Evolutionary conservation across 1,140 invertebrate species (phyloP), one percentile per base, ranked within the genome.

Genomic region (Harpegnathos saltator): DNA sequence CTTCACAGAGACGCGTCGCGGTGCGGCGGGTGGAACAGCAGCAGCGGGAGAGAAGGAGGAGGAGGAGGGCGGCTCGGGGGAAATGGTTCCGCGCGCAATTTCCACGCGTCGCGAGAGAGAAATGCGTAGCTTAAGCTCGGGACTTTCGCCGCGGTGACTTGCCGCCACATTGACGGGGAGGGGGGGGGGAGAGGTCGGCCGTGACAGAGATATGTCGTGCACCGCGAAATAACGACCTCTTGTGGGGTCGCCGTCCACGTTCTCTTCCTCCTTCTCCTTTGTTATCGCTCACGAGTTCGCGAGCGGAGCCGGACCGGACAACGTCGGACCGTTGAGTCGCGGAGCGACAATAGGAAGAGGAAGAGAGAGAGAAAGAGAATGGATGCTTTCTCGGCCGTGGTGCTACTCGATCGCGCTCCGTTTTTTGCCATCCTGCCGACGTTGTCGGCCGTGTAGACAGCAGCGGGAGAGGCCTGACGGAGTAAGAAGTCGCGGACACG

Each of bases 401-500:
- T 63, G 1, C 50, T 22, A 24, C 26, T 3, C 7, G 50, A 50
- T 56, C 17, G 33, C n/a, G 24, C 26, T 56, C 1, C 52, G 7
- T 3, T 66, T 38, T 56, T 77, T 54, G 24, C 38, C 54, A 77
- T 24, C 15, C n/a, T 22, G 33, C 29, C n/a, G 44, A 29, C 14
- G 63, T 63, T 26, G 19, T n/a, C 66, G 9, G 50, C 2, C 44
- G 19, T 3, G 19, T 62, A 26, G 12, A 7, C 26, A 26, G 26
- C 11, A 22, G 19, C 33, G 17, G 52, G 33, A 12, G 33, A 7
- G 22, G 50, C 7, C 5, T 44, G 52, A 68, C 33, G 33, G 19
- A 26, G 0, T 44, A 80, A 71, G 33, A 69, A 80, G n/a, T 58
- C 26, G 19, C 61, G 69, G 58, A 56, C 63, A 58, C 9, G 24